Evolutionary conservation across 2,888 invertebrate species (phyloP).

Genomic region (Drosophila formosana): DNA sequence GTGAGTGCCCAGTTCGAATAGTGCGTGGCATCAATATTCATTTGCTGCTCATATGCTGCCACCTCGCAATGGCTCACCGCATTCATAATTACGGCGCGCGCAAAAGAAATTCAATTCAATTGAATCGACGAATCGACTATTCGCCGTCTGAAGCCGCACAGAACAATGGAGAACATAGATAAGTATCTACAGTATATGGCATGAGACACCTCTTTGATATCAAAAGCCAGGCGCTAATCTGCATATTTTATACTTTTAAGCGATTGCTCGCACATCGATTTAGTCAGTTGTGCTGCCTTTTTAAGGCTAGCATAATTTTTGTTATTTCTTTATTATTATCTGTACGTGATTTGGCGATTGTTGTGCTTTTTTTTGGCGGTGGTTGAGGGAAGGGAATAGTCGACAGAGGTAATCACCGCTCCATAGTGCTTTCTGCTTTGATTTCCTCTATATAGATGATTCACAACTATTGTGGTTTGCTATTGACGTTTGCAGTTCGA

Average conservation of each 20-base stretch:
- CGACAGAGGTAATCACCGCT: conserved; percentile 36
- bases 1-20: conserved; percentile 34
- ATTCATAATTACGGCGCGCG: conserved; percentile 32
- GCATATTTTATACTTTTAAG: conserved; percentile 18
- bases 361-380: neutral
- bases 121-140: neutral
- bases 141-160: conserved; percentile 8
- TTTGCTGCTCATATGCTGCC: conserved; percentile 23
- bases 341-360: conserved; percentile 56
- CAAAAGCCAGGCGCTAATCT: conserved; percentile 16
- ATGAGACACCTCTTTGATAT: conserved; percentile 17
- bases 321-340: conserved; percentile 42
- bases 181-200: conserved; percentile 4
- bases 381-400: neutral
- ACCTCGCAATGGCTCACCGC: conserved; percentile 10
- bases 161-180: conserved; percentile 25
- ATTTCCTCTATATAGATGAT: conserved; percentile 60
- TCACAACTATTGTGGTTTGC: conserved; percentile 38
- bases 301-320: conserved; percentile 72
- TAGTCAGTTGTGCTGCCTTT: conserved; percentile 23
- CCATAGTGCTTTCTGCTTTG: conserved; percentile 34
- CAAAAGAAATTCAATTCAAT: conserved; percentile 31
- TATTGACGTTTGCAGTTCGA: conserved; percentile 24
- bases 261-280: conserved; percentile 9
- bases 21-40: conserved; percentile 73